phyloP scores from a whole-genome alignment of 1,140 invertebrate genomes.

The Euschistus heros region DNA sequence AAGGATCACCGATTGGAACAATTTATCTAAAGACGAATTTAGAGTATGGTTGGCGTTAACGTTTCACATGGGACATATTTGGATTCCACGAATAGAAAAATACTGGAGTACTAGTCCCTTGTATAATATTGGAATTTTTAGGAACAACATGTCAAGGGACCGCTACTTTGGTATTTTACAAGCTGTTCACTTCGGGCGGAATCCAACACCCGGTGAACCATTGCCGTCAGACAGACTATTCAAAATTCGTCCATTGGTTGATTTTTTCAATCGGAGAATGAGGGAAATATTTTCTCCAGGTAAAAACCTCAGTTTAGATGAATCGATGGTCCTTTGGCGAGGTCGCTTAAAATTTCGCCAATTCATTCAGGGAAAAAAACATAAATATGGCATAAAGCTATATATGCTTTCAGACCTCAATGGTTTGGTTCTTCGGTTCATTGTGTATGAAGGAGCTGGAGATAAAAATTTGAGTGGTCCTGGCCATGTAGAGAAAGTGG shows the following conservation, averaged over 20 bases:
- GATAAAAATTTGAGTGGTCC: constrained; percentile 7
- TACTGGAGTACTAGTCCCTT: background rate
- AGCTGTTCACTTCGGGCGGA: background rate
- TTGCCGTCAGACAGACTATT: constrained; percentile 5
- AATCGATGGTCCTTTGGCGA: constrained; percentile 32
- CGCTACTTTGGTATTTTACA: background rate
- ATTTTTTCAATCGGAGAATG: constrained; percentile 18
- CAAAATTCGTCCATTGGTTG: constrained; percentile 15
- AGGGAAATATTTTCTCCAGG: constrained; percentile 21
- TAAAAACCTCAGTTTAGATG: constrained; percentile 30
- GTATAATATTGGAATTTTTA: background rate
- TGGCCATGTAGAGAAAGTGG: constrained; percentile 22
- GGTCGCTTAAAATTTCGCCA: constrained; percentile 34
- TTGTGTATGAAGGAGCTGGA: constrained; percentile 6
- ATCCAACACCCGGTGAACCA: background rate
- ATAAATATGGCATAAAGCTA: constrained; percentile 33
- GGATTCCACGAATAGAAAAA: background rate
- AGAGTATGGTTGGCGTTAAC: background rate
- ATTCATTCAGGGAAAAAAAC: constrained; percentile 32
- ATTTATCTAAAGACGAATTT: background rate
- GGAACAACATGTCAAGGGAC: background rate
- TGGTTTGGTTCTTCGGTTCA: constrained; percentile 16
- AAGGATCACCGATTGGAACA: background rate
- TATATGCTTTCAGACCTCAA: constrained; percentile 30
- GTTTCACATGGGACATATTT: background rate